Base-by-base conservation (phyloP, 2,113 vertebrate species). In the Cyanoderma ruficeps region DNA sequence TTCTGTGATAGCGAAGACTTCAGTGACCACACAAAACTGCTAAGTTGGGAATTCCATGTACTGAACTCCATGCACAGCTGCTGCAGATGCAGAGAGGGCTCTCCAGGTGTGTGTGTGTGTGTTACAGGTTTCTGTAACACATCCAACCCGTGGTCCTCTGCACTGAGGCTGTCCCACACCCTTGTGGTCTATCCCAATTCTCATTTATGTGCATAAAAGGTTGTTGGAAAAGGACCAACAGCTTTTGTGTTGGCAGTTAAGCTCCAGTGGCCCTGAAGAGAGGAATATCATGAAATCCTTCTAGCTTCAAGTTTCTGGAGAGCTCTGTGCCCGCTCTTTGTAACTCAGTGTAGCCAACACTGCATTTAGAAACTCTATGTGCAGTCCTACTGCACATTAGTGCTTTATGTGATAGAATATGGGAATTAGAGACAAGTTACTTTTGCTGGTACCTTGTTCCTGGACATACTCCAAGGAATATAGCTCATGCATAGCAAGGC, bases 131-230 rank as follows among this genome's bases (percentile, higher is more conserved):
- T 50, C 69, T 68, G 15, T 20, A 11, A 30, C 35, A 41, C 18
- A 8, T n/a, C 65, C 25, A 15, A 15, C 4, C n/a, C 7, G 0
- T 17, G 24, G 10, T 8, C 8, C 30, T 70, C 56, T 79, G 50
- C 31, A 30, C 41, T 42, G 46, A 27, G 41, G 33, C 63, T 67
- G 30, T 22, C 37, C 31, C 78, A 71, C 33, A 47, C 9, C 49
- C 28, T 41, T 28, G 69, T 2, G 53, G 4, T 82, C 27, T 23
- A 7, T 49, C 64, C 17, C 50, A 44, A 3, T 77, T 35, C 18
- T 69, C 44, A 35, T 44, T 69, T 23, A 10, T 12, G 15, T 37
- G 15, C 35, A 55, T 78, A 23, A 64, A 78, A 78, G 39, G 11
- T 30, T 59, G n/a, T 68, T 5, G 1, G 53, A 18, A 64, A 50